These are phyloP conservation scores for Anhinga anhinga DNA, from an alignment of 2,113 vertebrate genomes.

Conservation along the genomic window DNA sequence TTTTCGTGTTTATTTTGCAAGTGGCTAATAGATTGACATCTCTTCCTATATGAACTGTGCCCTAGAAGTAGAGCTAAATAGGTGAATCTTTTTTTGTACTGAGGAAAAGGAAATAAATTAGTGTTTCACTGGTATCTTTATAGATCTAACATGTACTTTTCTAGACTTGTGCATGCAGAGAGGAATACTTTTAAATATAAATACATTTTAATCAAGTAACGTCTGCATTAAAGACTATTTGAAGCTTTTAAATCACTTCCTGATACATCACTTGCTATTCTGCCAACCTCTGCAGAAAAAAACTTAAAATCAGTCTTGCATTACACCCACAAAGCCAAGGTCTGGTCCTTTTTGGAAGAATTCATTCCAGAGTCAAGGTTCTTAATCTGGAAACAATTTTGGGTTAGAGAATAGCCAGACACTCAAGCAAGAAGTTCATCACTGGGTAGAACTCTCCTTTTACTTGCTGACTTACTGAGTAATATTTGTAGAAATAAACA, in stretches of 20 bases:
- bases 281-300: neutral
- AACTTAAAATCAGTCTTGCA: neutral
- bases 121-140: neutral
- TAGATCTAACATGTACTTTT: neutral
- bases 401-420: neutral
- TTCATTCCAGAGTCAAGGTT: neutral
- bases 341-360: neutral
- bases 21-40: neutral
- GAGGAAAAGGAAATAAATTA: neutral
- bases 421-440: neutral
- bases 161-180: neutral
- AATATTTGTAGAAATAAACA: constrained; percentile 40
- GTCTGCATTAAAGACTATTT: neutral
- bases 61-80: neutral
- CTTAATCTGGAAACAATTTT: neutral
- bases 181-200: neutral
- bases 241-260: neutral
- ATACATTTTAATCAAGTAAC: neutral
- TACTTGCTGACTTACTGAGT: constrained; percentile 13
- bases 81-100: neutral
- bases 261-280: neutral
- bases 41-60: neutral
- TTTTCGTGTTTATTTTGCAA: neutral
- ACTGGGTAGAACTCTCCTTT: neutral
- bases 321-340: neutral